Evolutionary conservation across 2,888 invertebrate genomes (phyloP).

Genomic region (Heliconius cydno): DNA sequence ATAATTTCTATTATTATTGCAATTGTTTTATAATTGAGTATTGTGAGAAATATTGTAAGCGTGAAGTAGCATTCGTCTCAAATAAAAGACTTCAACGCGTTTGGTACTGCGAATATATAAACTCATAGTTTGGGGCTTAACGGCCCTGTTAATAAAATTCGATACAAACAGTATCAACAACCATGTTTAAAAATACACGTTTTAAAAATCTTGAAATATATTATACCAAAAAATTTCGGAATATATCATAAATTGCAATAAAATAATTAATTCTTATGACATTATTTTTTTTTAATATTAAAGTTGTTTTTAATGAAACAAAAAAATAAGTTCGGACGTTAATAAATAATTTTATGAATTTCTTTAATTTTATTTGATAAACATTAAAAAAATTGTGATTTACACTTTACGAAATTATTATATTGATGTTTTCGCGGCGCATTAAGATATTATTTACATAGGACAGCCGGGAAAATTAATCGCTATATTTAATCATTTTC

Average conservation of each 20-base stretch:
- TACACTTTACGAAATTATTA: not conserved
- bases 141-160: not conserved
- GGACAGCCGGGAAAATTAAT: too few relatives aligned
- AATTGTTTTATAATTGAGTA: constrained; percentile 20
- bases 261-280: not conserved
- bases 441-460: not conserved
- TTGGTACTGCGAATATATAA: constrained; percentile 28
- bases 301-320: not conserved
- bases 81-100: constrained; percentile 56
- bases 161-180: not conserved
- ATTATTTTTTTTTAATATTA: not conserved
- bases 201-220: not conserved
- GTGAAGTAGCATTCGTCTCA: constrained; percentile 28
- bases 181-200: not conserved
- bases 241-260: not conserved
- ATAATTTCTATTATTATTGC: constrained; percentile 16
- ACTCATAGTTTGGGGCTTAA: constrained; percentile 10
- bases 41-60: constrained; percentile 27
- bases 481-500: not conserved
- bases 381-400: not conserved
- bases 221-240: not conserved
- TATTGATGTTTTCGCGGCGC: not conserved
- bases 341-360: not conserved
- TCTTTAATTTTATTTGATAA: not conserved
- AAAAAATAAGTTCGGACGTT: not conserved